These are phyloP conservation scores for Macrosiphum euphorbiae DNA, from an alignment of 2,888 invertebrate species.

Conservation along the genomic window DNA sequence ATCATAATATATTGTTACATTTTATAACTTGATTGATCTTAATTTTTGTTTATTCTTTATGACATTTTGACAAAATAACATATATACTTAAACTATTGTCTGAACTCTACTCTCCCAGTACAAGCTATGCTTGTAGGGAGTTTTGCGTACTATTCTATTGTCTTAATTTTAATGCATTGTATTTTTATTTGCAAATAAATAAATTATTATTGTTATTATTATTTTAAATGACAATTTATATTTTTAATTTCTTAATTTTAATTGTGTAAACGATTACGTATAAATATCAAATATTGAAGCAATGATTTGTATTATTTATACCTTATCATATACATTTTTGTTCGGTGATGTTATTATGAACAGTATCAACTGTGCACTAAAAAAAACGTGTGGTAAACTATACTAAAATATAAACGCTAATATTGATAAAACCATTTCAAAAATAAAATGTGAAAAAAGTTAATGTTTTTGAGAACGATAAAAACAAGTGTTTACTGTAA, in stretches of 20 bases:
- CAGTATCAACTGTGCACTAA: accelerated
- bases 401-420: background rate
- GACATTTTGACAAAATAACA: too few species aligned
- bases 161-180: too few species aligned
- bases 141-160: too few species aligned
- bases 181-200: too few species aligned
- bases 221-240: background rate
- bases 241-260: background rate
- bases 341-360: background rate
- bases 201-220: too few species aligned
- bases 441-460: background rate
- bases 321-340: background rate
- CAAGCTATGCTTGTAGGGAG: too few species aligned
- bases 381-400: background rate
- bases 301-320: background rate
- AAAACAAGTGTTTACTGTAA: background rate
- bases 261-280: background rate
- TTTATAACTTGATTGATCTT: too few species aligned
- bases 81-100: too few species aligned
- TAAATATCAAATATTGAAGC: background rate
- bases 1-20: too few species aligned
- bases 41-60: too few species aligned
- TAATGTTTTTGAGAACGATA: background rate
- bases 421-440: background rate
- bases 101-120: too few species aligned